Evolutionary conservation across 1,140 invertebrate species (phyloP).

Genomic region (Platyscapa corneri): DNA sequence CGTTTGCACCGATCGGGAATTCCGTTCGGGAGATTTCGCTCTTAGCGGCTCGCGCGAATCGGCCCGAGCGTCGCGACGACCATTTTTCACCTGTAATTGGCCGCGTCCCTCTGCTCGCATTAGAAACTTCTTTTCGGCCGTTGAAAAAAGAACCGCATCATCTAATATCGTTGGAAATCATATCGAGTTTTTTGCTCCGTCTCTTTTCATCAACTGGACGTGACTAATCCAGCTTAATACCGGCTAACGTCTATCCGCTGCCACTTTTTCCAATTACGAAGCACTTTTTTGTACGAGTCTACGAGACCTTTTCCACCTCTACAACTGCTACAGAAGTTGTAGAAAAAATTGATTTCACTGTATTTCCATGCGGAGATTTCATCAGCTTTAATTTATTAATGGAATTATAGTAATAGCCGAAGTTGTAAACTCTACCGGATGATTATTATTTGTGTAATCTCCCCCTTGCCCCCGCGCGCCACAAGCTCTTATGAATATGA

Average conservation of each 20-base stretch:
- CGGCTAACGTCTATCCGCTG: not conserved
- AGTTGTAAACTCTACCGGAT: not conserved
- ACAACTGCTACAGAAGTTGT: not conserved
- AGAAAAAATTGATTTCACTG: not conserved
- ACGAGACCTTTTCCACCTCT: no score
- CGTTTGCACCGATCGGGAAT: not conserved
- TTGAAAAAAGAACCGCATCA: slow-evolving; percentile 3
- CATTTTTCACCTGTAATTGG: not conserved
- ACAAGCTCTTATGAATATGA: not conserved
- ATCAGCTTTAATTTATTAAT: not conserved
- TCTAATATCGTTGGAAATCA: not conserved
- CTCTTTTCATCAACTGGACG: not conserved
- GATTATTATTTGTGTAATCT: not conserved
- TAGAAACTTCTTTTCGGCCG: not conserved
- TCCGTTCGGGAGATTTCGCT: not conserved
- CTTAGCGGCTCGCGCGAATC: not conserved
- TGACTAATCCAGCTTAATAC: not conserved
- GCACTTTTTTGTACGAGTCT: not conserved
- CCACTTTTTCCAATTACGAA: slow-evolving; percentile 12
- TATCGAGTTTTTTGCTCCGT: not conserved
- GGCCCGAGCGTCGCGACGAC: not conserved
- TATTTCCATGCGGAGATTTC: not conserved
- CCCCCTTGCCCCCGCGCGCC: no score
- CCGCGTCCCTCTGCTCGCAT: not conserved
- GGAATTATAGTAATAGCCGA: not conserved